Percentiles rank a stretch among this genome's conserved stretches.
phyloP scores from a whole-genome alignment of 2,113 vertebrate genomes.

The Macquaria ambigua region DNA sequence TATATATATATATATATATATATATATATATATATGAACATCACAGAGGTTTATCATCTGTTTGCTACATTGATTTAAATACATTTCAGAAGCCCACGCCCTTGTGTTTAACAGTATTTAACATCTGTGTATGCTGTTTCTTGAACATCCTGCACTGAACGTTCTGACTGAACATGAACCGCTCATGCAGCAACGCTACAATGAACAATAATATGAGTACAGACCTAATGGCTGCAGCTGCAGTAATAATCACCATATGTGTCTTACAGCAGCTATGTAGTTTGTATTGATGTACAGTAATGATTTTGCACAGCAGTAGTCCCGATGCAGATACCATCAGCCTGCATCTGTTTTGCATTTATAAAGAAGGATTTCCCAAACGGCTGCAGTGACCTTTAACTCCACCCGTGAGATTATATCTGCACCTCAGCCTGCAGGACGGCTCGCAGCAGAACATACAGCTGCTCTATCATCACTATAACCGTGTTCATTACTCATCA shows the following conservation, averaged over 20 bases:
- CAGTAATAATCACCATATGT: not conserved
- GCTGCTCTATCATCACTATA: not conserved
- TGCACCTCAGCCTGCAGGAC: not conserved
- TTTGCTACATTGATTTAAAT: too few relatives aligned
- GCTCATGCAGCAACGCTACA: not conserved
- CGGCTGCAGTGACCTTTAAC: conserved; percentile 5
- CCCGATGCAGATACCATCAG: not conserved
- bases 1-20: too few relatives aligned
- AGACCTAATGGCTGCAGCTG: not conserved
- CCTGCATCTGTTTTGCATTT: not conserved
- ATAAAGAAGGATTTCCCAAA: not conserved
- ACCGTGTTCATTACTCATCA: too few relatives aligned
- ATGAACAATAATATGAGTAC: not conserved
- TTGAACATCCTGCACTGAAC: not conserved
- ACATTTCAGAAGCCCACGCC: too few relatives aligned
- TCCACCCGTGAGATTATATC: not conserved
- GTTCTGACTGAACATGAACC: not conserved
- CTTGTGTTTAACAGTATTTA: not conserved
- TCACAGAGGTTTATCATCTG: too few relatives aligned
- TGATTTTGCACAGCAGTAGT: not conserved
- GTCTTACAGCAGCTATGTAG: not conserved
- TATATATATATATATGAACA: too few relatives aligned
- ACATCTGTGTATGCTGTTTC: not conserved
- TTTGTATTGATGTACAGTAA: too few relatives aligned
- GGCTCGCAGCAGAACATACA: not conserved